Conservation (phyloP, 2,888 invertebrate species). For the Machimus atricapillus region DNA sequence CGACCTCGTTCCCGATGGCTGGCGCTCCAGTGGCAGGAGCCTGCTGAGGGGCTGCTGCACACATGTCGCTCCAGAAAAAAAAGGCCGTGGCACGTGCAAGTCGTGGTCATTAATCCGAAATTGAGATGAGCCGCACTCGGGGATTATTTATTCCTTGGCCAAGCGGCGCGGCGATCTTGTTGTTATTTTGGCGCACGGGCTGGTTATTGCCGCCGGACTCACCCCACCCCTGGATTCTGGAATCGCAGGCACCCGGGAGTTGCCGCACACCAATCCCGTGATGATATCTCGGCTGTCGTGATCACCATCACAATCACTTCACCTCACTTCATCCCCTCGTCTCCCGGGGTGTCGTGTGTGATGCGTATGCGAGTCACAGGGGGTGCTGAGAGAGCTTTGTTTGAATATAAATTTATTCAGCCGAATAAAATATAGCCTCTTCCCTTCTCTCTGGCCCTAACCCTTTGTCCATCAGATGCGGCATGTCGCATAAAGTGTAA, state of each 20-base stretch:
- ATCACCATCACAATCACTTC: not conserved
- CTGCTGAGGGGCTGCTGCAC: not conserved
- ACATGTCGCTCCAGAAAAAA: not conserved
- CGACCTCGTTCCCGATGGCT: not conserved
- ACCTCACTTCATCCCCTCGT: not conserved
- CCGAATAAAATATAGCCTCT: not conserved
- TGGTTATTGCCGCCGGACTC: constrained; percentile 7
- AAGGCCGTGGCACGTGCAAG: constrained; percentile 42
- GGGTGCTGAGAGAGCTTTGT: constrained; percentile 24
- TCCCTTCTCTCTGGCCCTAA: not conserved
- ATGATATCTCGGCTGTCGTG: not conserved
- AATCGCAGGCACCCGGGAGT: not conserved
- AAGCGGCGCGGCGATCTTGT: not conserved
- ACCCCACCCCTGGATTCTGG: not conserved
- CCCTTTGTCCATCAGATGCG: not conserved
- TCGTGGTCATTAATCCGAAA: constrained; percentile 46
- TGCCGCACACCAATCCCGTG: not conserved
- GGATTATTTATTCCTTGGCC: not conserved
- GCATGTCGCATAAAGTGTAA: not conserved
- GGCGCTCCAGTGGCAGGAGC: not conserved
- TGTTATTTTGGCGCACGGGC: constrained; percentile 16
- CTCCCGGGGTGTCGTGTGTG: not conserved
- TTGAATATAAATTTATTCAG: constrained; percentile 29
- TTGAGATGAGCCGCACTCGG: constrained; percentile 39
- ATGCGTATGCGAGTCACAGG: not conserved